phyloP scores from a whole-genome alignment of 2,797 vertebrate genomes.

The Acanthurus tractus region DNA sequence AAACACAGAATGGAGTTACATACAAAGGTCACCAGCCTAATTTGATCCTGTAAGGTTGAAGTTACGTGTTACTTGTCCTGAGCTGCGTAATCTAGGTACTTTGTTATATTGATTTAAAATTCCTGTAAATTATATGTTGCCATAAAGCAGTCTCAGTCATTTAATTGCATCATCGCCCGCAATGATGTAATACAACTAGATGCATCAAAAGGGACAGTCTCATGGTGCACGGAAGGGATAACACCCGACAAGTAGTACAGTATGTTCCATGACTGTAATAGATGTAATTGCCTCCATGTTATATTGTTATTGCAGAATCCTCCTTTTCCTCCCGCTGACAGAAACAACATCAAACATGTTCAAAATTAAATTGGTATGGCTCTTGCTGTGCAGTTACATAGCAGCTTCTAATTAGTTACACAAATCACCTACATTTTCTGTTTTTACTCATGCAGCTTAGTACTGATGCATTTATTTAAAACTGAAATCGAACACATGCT shows the following conservation, averaged over 20 bases:
- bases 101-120: neutral
- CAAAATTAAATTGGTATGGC: neutral
- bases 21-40: neutral
- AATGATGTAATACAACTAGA: neutral
- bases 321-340: neutral
- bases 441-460: neutral
- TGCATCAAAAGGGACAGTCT: neutral
- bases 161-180: slow-evolving; percentile 6
- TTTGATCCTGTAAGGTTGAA: neutral
- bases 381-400: neutral
- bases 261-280: neutral
- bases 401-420: neutral
- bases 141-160: neutral
- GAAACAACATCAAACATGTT: neutral
- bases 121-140: neutral
- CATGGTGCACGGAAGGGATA: neutral
- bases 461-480: neutral
- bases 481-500: neutral
- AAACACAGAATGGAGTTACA: neutral
- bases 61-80: neutral
- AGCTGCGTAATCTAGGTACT: neutral
- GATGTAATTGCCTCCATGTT: neutral
- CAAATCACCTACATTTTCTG: neutral
- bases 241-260: neutral
- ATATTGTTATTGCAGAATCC: neutral